Base-by-base conservation (phyloP, 2,888 invertebrate species). In the Elysia crispata region DNA sequence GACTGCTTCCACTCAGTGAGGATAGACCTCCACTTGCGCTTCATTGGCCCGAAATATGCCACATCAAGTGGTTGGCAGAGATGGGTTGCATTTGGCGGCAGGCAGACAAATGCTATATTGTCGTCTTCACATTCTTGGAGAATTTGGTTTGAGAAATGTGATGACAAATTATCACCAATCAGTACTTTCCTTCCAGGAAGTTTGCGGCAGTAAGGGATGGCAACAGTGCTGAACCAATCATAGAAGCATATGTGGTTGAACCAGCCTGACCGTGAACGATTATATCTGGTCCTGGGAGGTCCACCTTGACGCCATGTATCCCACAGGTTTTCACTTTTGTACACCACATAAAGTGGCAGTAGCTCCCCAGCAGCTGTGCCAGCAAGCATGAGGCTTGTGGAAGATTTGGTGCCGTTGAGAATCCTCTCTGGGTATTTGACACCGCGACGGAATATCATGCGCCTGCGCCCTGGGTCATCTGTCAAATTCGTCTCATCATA, bases 301-400 rank as follows among this genome's bases (percentile, higher is more conserved):
- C 92, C 93, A 70, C 89, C 89, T 83, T 85, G 83, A 6, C 85
- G 88, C 93, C 93, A 93, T 11, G 89, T 87, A 64, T 88, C 82
- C 85, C 89, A 92, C 20, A 93, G 62, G 80, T 91, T 76, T 78
- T 86, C 85, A 0, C 92, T 86, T 85, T 92, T 93, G 83, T 72
- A 72, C 6, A 72, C 23, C 3, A 49, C 72, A 72, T 41, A 72
- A 8, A 50, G 72, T 23, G 72, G 92, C 92, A 92, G 83, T 1
- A 91, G 30, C 64, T 84, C 80, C 6, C 92, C 92, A 77, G 82
- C 85, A 15, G 92, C 92, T 64, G 89, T 87, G 13, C 86, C 91
- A 76, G 90, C 87, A 79, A 92, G 86, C 92, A 93, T 93, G 18
- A 86, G 86, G 0, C 89, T 88, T 23, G 84, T 88, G 18, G 86